phyloP scores from a whole-genome alignment of 1,140 invertebrate genomes.

The Diorhabda carinulata region DNA sequence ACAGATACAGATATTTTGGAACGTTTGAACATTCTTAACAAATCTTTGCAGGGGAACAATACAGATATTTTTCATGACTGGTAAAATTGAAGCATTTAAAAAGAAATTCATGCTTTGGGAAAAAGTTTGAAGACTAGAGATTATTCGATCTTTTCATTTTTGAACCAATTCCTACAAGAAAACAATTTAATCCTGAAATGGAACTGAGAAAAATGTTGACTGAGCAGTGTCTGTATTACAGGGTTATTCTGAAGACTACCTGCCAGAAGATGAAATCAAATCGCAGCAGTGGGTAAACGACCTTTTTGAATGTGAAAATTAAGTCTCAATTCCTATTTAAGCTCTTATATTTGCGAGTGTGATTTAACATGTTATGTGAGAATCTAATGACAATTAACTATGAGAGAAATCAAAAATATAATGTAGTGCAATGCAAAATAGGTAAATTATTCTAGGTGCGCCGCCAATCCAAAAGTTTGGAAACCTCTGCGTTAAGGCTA shows the following conservation, averaged over 20 bases:
- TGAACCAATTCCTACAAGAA: too few relatives aligned
- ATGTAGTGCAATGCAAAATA: too few relatives aligned
- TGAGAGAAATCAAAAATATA: too few relatives aligned
- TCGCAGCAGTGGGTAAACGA: slow-evolving; percentile 4
- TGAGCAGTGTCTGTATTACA: neutral
- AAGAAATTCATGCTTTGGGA: slow-evolving; percentile 3
- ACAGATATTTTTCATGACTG: slow-evolving; percentile 1
- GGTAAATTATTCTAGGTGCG: too few relatives aligned
- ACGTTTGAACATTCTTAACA: slow-evolving; percentile 5
- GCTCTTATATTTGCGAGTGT: neutral
- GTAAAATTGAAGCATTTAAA: slow-evolving; percentile 1
- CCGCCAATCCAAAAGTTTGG: too few relatives aligned
- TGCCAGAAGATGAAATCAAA: slow-evolving; percentile 4
- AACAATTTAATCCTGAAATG: neutral
- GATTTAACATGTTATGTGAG: too few relatives aligned
- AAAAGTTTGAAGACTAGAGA: slow-evolving; percentile 2
- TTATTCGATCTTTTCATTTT: neutral
- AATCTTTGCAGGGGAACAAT: neutral
- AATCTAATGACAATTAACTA: too few relatives aligned
- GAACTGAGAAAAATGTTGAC: neutral
- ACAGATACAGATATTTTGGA: slow-evolving; percentile 6
- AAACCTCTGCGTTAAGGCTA: too few relatives aligned
- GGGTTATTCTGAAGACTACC: neutral
- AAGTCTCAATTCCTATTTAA: neutral
- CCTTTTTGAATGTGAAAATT: neutral